Conservation (phyloP, 2,888 invertebrate genomes). For the Notodromas monacha region DNA sequence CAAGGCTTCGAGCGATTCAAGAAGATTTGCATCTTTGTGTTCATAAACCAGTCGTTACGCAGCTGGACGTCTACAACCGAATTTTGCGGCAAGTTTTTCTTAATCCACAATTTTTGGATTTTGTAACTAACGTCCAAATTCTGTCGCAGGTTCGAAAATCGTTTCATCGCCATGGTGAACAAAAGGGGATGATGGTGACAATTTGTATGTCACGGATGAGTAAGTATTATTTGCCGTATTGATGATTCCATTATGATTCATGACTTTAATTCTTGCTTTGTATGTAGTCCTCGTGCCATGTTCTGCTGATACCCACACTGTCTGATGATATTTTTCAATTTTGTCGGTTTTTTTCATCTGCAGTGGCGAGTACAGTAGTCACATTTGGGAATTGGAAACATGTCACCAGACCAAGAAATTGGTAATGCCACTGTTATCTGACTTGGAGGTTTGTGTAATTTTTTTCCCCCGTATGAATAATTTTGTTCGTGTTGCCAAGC, state of each 20-base stretch:
- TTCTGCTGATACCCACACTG: too few relatives aligned
- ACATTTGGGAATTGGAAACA: too few relatives aligned
- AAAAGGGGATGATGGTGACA: slow-evolving; percentile 91
- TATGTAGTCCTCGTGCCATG: not conserved
- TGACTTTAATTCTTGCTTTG: not conserved
- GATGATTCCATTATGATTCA: not conserved
- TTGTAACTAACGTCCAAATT: too few relatives aligned
- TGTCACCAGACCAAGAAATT: slow-evolving; percentile 28
- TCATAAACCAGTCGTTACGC: slow-evolving; percentile 70
- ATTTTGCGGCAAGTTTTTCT: too few relatives aligned
- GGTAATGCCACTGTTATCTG: slow-evolving; percentile 80
- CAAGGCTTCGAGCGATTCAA: slow-evolving; percentile 54
- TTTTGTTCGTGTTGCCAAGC: too few relatives aligned
- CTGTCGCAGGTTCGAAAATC: too few relatives aligned
- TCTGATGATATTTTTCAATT: too few relatives aligned
- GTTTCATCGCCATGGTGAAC: too few relatives aligned
- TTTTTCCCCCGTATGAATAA: too few relatives aligned
- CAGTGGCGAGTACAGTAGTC: slow-evolving; percentile 48
- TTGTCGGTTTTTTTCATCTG: too few relatives aligned
- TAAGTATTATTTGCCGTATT: too few relatives aligned
- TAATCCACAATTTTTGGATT: too few relatives aligned
- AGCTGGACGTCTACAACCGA: slow-evolving; percentile 84
- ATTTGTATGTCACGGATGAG: slow-evolving; percentile 94
- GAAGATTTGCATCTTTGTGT: slow-evolving; percentile 87
- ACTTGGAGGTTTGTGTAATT: slow-evolving; percentile 47